Evolutionary conservation across 2,888 invertebrate species (phyloP).

Genomic region (Sarcophaga subvicina): DNA sequence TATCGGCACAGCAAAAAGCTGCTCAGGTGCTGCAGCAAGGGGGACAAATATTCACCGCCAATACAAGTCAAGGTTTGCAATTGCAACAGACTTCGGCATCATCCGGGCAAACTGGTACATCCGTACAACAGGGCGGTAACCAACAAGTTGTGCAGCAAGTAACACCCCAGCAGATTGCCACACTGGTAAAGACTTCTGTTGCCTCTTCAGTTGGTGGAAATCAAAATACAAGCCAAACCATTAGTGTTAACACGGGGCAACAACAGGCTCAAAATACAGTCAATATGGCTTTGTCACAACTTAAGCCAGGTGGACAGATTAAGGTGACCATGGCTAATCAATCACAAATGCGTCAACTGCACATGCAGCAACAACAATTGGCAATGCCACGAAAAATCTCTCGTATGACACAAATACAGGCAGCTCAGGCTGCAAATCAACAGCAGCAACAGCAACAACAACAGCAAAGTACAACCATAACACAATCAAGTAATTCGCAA

Average conservation of each 20-base stretch:
- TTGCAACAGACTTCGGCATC: slow-evolving; percentile 76
- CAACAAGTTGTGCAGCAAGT: slow-evolving; percentile 76
- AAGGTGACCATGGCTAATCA: slow-evolving; percentile 84
- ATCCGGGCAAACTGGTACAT: slow-evolving; percentile 71
- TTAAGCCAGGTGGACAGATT: slow-evolving; percentile 81
- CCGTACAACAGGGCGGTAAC: slow-evolving; percentile 78
- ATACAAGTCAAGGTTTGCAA: slow-evolving; percentile 76
- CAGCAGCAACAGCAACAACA: slow-evolving; percentile 74
- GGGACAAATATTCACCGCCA: slow-evolving; percentile 83
- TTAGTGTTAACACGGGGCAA: slow-evolving; percentile 77
- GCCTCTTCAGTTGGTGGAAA: slow-evolving; percentile 75
- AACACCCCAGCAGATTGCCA: slow-evolving; percentile 79
- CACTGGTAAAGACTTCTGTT: slow-evolving; percentile 80
- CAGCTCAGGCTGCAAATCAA: slow-evolving; percentile 74
- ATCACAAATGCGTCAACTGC: slow-evolving; percentile 86
- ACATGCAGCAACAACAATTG: slow-evolving; percentile 84
- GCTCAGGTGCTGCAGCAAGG: slow-evolving; percentile 82
- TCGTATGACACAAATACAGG: slow-evolving; percentile 84
- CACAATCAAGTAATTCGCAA: slow-evolving; percentile 49
- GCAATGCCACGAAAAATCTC: slow-evolving; percentile 84
- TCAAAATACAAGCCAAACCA: slow-evolving; percentile 72
- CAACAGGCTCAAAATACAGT: slow-evolving; percentile 76
- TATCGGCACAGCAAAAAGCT: slow-evolving; percentile 77
- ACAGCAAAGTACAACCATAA: slow-evolving; percentile 57
- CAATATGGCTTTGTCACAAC: slow-evolving; percentile 80